Percentiles rank a stretch among this genome's conserved stretches.
These are phyloP conservation scores for Diorhabda elongata DNA, from an alignment of 1,140 invertebrate genomes.

Conservation along the genomic window DNA sequence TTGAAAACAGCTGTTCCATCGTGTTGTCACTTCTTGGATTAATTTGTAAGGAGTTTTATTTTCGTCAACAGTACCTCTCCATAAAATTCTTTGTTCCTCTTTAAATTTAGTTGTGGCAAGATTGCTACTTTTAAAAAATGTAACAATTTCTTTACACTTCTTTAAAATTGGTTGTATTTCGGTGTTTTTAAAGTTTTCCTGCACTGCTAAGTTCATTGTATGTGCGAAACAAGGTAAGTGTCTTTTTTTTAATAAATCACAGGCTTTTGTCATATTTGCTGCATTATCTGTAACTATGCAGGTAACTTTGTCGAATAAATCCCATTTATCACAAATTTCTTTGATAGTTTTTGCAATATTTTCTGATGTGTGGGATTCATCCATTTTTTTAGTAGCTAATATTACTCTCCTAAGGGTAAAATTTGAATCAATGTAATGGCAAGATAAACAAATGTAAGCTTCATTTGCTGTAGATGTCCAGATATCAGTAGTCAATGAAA, in stretches of 20 bases:
- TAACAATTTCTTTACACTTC: too few species aligned
- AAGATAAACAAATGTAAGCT: background rate
- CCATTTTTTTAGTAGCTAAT: too few species aligned
- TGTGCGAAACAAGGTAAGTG: constrained; percentile 2
- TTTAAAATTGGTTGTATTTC: background rate
- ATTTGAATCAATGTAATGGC: background rate
- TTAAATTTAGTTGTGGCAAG: too few species aligned
- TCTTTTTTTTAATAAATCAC: background rate
- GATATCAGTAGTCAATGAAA: background rate
- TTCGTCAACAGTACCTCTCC: too few species aligned
- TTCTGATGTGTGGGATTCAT: too few species aligned
- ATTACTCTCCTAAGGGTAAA: background rate
- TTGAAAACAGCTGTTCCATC: constrained; percentile 8
- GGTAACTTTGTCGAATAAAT: background rate
- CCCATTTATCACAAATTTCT: background rate
- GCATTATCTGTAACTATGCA: background rate
- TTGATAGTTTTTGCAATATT: background rate
- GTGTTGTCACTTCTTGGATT: constrained; percentile 4
- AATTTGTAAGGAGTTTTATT: background rate
- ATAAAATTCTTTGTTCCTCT: too few species aligned
- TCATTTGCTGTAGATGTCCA: background rate
- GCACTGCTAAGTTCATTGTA: background rate
- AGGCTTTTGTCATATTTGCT: background rate
- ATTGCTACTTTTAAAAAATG: too few species aligned
- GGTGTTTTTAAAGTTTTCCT: background rate